phyloP scores from a whole-genome alignment of 1,140 invertebrate genomes.

The Micrasema minimum region DNA sequence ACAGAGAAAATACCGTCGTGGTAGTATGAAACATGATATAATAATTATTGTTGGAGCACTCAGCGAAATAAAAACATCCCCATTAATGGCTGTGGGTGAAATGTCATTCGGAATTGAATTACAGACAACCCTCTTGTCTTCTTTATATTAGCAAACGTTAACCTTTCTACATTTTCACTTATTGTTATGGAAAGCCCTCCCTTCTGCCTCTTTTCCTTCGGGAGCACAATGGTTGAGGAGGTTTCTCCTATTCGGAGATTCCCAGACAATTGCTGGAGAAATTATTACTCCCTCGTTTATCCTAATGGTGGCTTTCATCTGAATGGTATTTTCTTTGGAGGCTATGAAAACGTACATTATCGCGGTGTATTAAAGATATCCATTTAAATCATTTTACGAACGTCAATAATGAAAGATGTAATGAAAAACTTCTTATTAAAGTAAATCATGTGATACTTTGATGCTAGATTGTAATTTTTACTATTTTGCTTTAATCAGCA shows the following conservation, averaged over 20 bases:
- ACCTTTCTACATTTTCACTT: constrained; percentile 12
- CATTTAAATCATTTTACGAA: no score
- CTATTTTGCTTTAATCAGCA: no score
- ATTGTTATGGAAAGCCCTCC: constrained; percentile 10
- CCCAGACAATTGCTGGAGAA: neutral
- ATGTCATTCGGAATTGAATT: constrained; percentile 51
- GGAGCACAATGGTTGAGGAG: neutral
- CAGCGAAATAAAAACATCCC: constrained; percentile 47
- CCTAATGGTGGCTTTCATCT: neutral
- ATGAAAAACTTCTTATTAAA: no score
- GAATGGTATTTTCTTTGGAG: constrained; percentile 4
- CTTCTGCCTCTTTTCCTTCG: neutral
- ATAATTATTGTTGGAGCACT: constrained; percentile 42
- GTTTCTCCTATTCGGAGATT: neutral
- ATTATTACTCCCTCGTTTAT: constrained; percentile 1
- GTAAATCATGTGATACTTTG: no score
- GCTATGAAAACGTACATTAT: neutral
- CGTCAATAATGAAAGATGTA: no score
- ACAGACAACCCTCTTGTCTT: constrained; percentile 29
- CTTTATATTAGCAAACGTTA: constrained; percentile 6
- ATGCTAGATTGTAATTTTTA: no score
- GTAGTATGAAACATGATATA: constrained; percentile 29
- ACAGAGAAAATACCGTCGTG: neutral
- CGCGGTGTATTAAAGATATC: neutral
- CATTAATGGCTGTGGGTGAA: constrained; percentile 33